Percentiles rank a stretch among this genome's conserved stretches.
Conservation (phyloP, 2,888 invertebrate species). For the Leptopterna dolabrata region DNA sequence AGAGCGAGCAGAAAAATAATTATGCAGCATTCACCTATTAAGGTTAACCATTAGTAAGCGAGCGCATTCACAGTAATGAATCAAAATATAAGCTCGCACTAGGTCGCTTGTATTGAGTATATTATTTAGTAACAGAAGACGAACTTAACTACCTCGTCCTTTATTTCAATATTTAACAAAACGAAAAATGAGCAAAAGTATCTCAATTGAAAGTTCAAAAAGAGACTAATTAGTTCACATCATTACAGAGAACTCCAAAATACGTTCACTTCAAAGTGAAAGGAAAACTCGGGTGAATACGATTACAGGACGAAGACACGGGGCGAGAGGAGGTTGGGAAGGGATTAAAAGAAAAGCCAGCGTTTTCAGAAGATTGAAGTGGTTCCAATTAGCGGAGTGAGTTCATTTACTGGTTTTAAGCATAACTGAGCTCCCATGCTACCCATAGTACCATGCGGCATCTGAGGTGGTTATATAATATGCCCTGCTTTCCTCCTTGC, state of each 20-base stretch:
- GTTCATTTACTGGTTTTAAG: slow-evolving; percentile 21
- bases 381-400: slow-evolving; percentile 29
- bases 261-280: slow-evolving; percentile 35
- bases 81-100: background rate
- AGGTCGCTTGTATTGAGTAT: background rate
- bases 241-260: slow-evolving; percentile 38
- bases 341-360: slow-evolving; percentile 23
- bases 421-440: background rate
- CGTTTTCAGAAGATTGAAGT: slow-evolving; percentile 25
- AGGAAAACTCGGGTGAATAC: slow-evolving; percentile 20
- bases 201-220: slow-evolving; percentile 26
- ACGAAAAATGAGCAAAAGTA: slow-evolving; percentile 11
- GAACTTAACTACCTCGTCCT: background rate
- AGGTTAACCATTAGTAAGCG: background rate
- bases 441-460: background rate
- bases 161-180: background rate
- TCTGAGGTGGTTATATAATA: background rate
- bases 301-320: background rate
- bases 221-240: slow-evolving; percentile 34
- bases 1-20: background rate
- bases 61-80: background rate
- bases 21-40: slow-evolving; percentile 3
- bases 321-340: background rate
- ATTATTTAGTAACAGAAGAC: background rate
- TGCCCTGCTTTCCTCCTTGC: background rate